Conservation (phyloP, 2,888 invertebrate species). For the Abrostola tripartita region DNA sequence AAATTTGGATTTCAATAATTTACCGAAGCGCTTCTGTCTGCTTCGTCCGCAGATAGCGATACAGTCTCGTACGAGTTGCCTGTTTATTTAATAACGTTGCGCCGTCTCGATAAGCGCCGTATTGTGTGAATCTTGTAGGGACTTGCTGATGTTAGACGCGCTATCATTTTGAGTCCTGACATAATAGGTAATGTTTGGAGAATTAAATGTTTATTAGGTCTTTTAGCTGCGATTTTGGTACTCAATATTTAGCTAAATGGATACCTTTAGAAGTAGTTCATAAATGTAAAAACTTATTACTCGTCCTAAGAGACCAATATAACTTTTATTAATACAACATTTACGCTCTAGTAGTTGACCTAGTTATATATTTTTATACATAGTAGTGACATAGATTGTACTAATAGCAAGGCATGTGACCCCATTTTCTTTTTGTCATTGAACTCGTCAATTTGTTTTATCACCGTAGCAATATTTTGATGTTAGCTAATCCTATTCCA, state of each 20-base stretch:
- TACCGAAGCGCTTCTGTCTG: slow-evolving; percentile 61
- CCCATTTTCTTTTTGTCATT: slow-evolving; percentile 9
- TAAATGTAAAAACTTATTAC: no score
- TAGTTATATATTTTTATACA: background rate
- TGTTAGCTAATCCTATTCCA: slow-evolving; percentile 40
- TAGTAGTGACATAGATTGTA: slow-evolving; percentile 10
- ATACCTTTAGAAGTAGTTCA: no score
- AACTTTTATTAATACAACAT: background rate
- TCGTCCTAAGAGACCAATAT: background rate
- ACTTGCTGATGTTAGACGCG: slow-evolving; percentile 50
- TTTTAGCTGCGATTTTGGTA: background rate
- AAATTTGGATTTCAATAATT: slow-evolving; percentile 73
- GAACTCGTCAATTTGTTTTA: slow-evolving; percentile 22
- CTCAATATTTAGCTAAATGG: no score
- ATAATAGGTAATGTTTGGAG: slow-evolving; percentile 8
- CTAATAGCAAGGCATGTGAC: slow-evolving; percentile 1
- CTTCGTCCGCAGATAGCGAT: slow-evolving; percentile 67
- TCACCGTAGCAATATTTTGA: slow-evolving; percentile 30
- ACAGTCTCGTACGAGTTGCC: slow-evolving; percentile 64
- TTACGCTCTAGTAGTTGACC: background rate
- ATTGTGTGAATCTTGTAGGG: slow-evolving; percentile 71
- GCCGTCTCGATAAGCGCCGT: slow-evolving; percentile 77
- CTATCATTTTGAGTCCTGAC: slow-evolving; percentile 16
- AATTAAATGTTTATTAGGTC: background rate
- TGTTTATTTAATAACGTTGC: slow-evolving; percentile 86